These are phyloP conservation scores for Anolis carolinensis DNA, from an alignment of 2,113 vertebrate species.

Conservation along the genomic window DNA sequence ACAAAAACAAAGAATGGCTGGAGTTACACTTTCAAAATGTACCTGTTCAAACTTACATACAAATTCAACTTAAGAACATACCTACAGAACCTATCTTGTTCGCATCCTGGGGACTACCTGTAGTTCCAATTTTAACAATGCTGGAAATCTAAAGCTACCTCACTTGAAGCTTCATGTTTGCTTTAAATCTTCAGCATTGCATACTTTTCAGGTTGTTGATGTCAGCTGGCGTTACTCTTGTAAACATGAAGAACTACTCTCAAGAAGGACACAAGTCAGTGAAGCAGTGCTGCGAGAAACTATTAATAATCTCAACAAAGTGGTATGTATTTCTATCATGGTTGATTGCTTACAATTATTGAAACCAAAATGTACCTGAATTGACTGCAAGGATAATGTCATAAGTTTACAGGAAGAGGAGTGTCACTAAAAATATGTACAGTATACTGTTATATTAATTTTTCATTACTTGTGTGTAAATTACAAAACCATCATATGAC, in stretches of 20 bases:
- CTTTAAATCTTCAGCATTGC: constrained; percentile 43
- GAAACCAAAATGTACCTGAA: not conserved
- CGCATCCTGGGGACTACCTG: too few relatives aligned
- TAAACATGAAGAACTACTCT: constrained; percentile 89
- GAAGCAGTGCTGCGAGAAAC: constrained; percentile 88
- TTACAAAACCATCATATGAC: not conserved
- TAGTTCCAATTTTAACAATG: not conserved
- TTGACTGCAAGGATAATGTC: not conserved
- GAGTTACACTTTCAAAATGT: too few relatives aligned
- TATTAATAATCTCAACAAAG: constrained; percentile 82
- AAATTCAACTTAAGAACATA: too few relatives aligned
- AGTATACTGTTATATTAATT: not conserved
- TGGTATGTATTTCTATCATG: constrained; percentile 70
- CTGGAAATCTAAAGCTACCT: not conserved
- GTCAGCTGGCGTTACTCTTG: constrained; percentile 98
- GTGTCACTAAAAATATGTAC: not conserved
- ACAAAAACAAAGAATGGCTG: too few relatives aligned
- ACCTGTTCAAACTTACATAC: too few relatives aligned
- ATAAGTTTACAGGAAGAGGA: not conserved
- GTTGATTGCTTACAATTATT: not conserved
- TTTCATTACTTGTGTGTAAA: not conserved
- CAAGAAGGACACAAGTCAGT: constrained; percentile 84
- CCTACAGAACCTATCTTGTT: too few relatives aligned
- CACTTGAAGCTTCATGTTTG: too few relatives aligned
- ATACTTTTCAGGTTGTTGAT: constrained; percentile 87